phyloP scores from a whole-genome alignment of 2,888 invertebrate species.

The Isoperla grammatica region DNA sequence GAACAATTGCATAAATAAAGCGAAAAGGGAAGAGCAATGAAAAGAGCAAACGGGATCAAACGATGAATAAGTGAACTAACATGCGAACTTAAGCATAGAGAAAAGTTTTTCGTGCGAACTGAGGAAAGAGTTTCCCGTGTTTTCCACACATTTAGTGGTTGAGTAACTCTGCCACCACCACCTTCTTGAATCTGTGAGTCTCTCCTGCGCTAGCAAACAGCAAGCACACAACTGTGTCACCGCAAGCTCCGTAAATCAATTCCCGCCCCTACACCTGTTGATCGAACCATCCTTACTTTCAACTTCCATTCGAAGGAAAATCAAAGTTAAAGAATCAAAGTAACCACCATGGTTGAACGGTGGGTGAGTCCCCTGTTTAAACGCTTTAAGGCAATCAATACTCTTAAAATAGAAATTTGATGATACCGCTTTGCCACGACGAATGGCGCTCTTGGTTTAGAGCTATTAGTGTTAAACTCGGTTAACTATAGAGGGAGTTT shows the following conservation, averaged over 20 bases:
- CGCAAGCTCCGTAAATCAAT: constrained; percentile 11
- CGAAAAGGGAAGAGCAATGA: too few species aligned
- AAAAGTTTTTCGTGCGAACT: constrained; percentile 5
- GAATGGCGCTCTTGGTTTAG: too few species aligned
- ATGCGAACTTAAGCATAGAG: background rate
- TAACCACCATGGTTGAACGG: too few species aligned
- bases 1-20: too few species aligned
- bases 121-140: constrained; percentile 5
- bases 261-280: constrained; percentile 13
- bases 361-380: too few species aligned
- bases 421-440: too few species aligned
- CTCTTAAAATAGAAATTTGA: too few species aligned
- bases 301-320: constrained; percentile 7
- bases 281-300: constrained; percentile 4
- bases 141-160: constrained; percentile 13
- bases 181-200: background rate
- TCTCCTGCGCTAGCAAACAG: background rate
- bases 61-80: background rate
- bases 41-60: background rate
- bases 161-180: constrained; percentile 4
- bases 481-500: too few species aligned
- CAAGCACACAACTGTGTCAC: constrained; percentile 8
- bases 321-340: constrained; percentile 5
- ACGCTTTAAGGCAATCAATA: too few species aligned
- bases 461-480: too few species aligned